Percentiles rank a stretch among this genome's conserved stretches.
These are phyloP conservation scores for Sterna hirundo DNA, from an alignment of 2,113 vertebrate species.

Conservation along the genomic window DNA sequence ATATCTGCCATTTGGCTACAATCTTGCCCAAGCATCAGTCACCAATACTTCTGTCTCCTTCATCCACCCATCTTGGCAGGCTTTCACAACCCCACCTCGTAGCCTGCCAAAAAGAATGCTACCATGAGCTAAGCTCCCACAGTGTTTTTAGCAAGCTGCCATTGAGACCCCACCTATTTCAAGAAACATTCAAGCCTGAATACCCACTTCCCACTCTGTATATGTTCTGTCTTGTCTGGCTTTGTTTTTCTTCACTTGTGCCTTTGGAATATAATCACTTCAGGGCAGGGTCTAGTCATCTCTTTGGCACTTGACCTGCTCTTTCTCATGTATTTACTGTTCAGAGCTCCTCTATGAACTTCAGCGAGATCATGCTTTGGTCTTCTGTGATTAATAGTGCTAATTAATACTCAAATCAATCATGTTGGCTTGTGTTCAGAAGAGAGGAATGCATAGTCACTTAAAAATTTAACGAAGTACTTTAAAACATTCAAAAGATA, in stretches of 20 bases:
- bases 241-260: conserved; percentile 34
- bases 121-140: conserved; percentile 47
- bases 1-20: neutral
- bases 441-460: neutral
- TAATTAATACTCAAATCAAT: conserved; percentile 46
- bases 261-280: conserved; percentile 43
- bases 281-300: conserved; percentile 52
- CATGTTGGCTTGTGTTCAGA: conserved; percentile 1
- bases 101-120: neutral
- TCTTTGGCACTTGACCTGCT: conserved; percentile 54
- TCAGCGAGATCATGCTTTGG: neutral
- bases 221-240: conserved; percentile 50
- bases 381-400: conserved; percentile 30
- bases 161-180: conserved; percentile 48
- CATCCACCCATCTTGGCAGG: neutral
- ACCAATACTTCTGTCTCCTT: neutral
- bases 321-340: neutral
- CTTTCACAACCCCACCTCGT: neutral
- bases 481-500: neutral
- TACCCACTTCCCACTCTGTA: conserved; percentile 60
- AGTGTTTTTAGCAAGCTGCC: conserved; percentile 55
- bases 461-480: neutral
- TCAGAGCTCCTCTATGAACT: conserved; percentile 23
- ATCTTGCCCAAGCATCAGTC: neutral
- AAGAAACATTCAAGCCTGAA: conserved; percentile 41